Percentiles rank a stretch among this genome's conserved stretches.
These are phyloP conservation scores for Disparrhopalites patrizii DNA, from an alignment of 2,888 invertebrate genomes.

Conservation along the genomic window DNA sequence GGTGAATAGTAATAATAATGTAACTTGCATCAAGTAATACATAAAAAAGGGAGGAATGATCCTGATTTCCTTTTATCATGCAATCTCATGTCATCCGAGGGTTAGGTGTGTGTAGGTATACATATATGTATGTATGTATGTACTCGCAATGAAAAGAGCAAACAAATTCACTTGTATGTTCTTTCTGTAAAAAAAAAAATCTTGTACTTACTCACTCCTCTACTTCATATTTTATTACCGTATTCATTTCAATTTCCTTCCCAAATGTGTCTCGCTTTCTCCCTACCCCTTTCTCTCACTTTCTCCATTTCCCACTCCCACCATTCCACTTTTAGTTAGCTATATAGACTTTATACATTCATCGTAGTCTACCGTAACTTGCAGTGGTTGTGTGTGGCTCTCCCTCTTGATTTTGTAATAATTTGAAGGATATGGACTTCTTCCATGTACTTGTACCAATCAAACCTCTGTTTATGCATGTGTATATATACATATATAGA, in stretches of 20 bases:
- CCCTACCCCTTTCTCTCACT: background rate
- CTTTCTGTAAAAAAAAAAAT: constrained; percentile 10
- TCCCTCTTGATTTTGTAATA: too few species aligned
- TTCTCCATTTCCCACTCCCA: background rate
- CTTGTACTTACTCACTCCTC: background rate
- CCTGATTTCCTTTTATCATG: constrained; percentile 13
- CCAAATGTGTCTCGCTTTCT: background rate
- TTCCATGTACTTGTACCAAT: too few species aligned
- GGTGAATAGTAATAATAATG: too few species aligned
- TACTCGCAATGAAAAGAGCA: constrained; percentile 19
- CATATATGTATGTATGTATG: too few species aligned
- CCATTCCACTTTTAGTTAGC: background rate
- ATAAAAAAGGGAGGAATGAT: background rate
- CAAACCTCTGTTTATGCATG: too few species aligned
- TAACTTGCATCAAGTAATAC: too few species aligned
- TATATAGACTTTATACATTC: too few species aligned
- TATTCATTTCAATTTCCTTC: constrained; percentile 15
- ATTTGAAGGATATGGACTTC: too few species aligned
- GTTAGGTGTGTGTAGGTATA: too few species aligned
- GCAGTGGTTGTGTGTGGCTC: too few species aligned
- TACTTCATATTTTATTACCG: constrained; percentile 1
- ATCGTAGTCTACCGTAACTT: too few species aligned
- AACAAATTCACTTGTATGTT: constrained; percentile 12
- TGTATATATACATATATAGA: too few species aligned
- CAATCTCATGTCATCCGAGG: constrained; percentile 12